Base-by-base conservation (phyloP, 2,888 invertebrate species). In the Latrodectus hesperus region DNA sequence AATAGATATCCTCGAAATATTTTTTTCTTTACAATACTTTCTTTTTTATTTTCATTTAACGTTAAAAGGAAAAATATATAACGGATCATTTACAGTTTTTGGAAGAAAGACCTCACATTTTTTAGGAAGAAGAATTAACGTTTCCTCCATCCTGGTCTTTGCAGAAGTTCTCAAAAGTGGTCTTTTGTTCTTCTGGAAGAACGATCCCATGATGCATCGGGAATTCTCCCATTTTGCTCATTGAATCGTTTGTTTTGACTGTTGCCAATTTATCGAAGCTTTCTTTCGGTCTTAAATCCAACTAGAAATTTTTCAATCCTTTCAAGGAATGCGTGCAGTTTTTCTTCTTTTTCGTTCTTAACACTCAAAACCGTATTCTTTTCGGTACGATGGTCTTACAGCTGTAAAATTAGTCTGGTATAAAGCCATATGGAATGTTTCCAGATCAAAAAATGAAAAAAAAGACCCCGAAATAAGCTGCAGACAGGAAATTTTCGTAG, bases 21-120 rank as follows among this genome's bases (percentile, higher is more conserved):
- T 12, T 68, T 22, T 68, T 68, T 68, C 12, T 68, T 17, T 26
- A 10, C 67, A 17, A 68, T 16, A 16, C 2, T 12, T 60, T 5
- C n/a, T 52, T 64, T 84, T 70, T 38, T 38, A 38, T 38, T 73
- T 84, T 72, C 26, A 16, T 71, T 71, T 65, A 52, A 70, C 72
- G 17, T 67, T 67, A 22, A 49, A 77, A 84, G 67, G n/a, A 78
- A 73, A 82, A 84, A 84, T 84, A 84, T 84, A 77, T 78, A 71
- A 84, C 77, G 84, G 77, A 72, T 84, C 84, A 84, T 84, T 84
- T 78, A 72, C 84, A 84, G 84, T 84, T 84, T 84, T 82, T 82
- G 51, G 75, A 70, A 82, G 74, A 82, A 68, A 53, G 55, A 75
- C 67, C 74, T 82, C 75, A 68, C 49, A 65, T 52, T 75, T 75